Percentiles rank a stretch among this genome's conserved stretches.
phyloP scores from a whole-genome alignment of 2,797 vertebrate genomes.

The Girardinus metallicus region DNA sequence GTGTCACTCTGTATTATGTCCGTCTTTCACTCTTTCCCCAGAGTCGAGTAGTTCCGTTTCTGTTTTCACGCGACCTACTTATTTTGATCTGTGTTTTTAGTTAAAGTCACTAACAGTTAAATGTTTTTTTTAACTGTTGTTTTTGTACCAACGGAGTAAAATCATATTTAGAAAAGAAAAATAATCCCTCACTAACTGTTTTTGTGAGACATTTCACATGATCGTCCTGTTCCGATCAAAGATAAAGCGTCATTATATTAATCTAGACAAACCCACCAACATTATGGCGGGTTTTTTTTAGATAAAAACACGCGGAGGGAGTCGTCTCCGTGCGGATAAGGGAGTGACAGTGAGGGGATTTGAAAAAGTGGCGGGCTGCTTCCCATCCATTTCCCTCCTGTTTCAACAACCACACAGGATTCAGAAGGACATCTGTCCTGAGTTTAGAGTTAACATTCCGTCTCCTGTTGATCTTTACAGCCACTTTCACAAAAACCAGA shows the following conservation, averaged over 20 bases:
- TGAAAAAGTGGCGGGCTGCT: conserved; percentile 1
- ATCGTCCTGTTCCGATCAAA: background rate
- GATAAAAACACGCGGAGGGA: background rate
- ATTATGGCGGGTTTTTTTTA: background rate
- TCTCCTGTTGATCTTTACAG: background rate
- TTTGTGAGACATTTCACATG: background rate
- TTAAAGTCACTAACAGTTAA: too few relatives aligned
- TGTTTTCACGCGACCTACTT: background rate
- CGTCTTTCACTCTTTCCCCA: conserved; percentile 22
- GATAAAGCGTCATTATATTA: background rate
- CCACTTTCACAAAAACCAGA: background rate
- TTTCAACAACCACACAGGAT: conserved; percentile 21
- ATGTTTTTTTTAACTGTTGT: background rate
- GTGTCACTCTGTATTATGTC: conserved; percentile 35
- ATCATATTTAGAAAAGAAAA: background rate
- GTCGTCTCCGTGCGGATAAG: background rate
- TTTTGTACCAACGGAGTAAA: background rate
- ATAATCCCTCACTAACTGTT: background rate
- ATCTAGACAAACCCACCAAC: background rate
- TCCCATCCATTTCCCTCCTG: conserved; percentile 7
- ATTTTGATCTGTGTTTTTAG: too few relatives aligned
- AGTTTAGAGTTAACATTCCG: background rate
- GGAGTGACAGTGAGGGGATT: background rate
- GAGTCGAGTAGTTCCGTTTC: conserved; percentile 41
- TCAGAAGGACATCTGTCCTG: background rate